phyloP scores from a whole-genome alignment of 2,113 vertebrate species.

The Myotis davidii region DNA sequence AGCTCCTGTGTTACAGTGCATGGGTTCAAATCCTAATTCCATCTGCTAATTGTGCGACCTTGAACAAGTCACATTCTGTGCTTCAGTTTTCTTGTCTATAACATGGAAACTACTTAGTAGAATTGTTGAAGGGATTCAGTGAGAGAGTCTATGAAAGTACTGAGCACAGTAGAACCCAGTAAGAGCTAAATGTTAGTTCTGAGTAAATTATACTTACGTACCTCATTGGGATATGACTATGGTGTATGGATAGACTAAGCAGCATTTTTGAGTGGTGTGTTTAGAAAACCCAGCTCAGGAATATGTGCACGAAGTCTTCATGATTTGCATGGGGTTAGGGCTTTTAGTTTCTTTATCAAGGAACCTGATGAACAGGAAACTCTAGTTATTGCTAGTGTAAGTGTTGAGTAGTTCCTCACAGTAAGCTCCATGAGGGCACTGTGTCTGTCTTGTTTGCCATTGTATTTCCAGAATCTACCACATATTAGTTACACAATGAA shows the following conservation, averaged over 20 bases:
- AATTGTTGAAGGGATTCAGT: not conserved
- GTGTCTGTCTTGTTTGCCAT: not conserved
- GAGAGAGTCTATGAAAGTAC: not conserved
- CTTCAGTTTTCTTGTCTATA: conserved; percentile 12
- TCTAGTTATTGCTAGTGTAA: not conserved
- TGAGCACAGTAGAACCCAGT: not conserved
- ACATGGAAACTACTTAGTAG: not conserved
- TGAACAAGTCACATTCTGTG: conserved; percentile 7
- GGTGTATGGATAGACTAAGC: not conserved
- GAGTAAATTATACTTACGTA: not conserved
- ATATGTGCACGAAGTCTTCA: not conserved
- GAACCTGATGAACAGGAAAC: not conserved
- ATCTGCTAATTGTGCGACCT: not conserved
- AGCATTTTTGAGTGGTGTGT: not conserved
- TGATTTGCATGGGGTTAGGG: not conserved
- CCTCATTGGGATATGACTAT: not conserved
- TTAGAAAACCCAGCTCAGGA: conserved; percentile 43
- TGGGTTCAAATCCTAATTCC: conserved; percentile 2
- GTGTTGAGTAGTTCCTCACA: not conserved
- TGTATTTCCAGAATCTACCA: not conserved
- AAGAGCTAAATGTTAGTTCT: not conserved
- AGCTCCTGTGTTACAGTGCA: not conserved
- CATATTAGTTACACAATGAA: not conserved
- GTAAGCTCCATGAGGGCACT: not conserved
- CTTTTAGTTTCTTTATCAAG: not conserved